Evolutionary conservation across 2,888 invertebrate species (phyloP), one percentile per base, ranked within the genome.

Genomic region (Caenorhabditis macrosperma): DNA sequence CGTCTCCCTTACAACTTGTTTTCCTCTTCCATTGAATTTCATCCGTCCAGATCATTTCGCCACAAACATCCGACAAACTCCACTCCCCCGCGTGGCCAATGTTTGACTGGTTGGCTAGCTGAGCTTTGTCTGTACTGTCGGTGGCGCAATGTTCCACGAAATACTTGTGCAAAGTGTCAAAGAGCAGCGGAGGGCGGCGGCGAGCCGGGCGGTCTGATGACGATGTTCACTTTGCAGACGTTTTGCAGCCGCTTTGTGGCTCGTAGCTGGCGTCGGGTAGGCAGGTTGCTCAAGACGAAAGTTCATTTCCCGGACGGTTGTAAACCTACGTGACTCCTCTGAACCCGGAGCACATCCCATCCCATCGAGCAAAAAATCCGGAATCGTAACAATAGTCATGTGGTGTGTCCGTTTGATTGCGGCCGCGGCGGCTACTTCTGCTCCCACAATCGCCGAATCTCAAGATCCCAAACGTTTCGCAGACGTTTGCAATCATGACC

Each of bases 131-230:
- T 35, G 33, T 57, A 41, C 59, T 60, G 57, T 57, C 57, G n/a
- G 0, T 1, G 28, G 24, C 30, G 35, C 38, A 35, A 64, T 55
- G 61, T 64, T 63, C 64, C 74, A 48, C 55, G 74, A 74, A 74
- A 64, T 64, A 74, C 74, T 74, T 74, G 74, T 74, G 74, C 64
- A 57, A 74, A 64, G 64, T 64, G 74, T 74, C 74, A 74, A 74
- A 74, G 64, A 74, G 74, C 74, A 74, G 17, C 17, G 44, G 44
- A 60, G 44, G 59, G 59, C 38, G 71, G 71, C 20, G 69, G 63
- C 48, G 63, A 50, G 48, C 20, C 15, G 30, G 46, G 28, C 44
- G 64, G 17, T 50, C 46, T 57, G 54, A 57, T 72, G 72, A 72
- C 72, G 72, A 48, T n/a, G 33, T 5, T 44, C 3, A 24, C 24